phyloP scores from a whole-genome alignment of 1,140 invertebrate species.

The Arctopsyche grandis region DNA sequence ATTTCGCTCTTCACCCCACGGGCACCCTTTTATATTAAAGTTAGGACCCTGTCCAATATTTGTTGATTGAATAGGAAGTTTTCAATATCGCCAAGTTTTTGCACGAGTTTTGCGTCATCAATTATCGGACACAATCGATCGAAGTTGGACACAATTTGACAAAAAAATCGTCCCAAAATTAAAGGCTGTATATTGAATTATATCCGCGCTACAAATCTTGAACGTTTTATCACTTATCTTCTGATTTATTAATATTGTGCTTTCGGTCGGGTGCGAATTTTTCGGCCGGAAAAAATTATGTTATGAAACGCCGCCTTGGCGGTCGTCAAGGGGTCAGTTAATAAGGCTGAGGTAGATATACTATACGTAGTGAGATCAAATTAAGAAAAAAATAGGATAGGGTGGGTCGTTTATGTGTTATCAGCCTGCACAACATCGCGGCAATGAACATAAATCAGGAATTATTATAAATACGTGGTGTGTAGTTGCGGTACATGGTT shows the following conservation, averaged over 20 bases:
- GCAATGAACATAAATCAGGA: slow-evolving; percentile 45
- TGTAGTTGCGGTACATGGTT: neutral
- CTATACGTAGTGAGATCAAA: neutral
- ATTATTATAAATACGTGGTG: slow-evolving; percentile 23
- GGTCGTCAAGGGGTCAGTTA: neutral
- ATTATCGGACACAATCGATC: slow-evolving; percentile 23
- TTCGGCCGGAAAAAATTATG: neutral
- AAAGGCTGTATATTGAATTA: no score
- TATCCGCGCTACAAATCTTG: no score
- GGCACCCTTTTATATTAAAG: slow-evolving; percentile 13
- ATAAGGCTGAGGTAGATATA: slow-evolving; percentile 3
- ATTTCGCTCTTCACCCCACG: neutral
- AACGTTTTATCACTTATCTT: neutral
- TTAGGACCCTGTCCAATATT: slow-evolving; percentile 10
- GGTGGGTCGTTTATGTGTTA: slow-evolving; percentile 29
- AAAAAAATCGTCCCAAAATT: neutral
- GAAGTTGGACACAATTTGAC: slow-evolving; percentile 3
- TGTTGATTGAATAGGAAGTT: slow-evolving; percentile 23
- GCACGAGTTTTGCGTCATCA: slow-evolving; percentile 20
- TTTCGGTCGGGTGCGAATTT: neutral
- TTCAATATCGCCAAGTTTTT: slow-evolving; percentile 14
- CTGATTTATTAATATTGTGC: slow-evolving; percentile 1
- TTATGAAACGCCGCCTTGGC: neutral
- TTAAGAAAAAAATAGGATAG: neutral
- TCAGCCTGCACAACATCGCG: slow-evolving; percentile 36